Base-by-base conservation (phyloP, 2,888 invertebrate species). In the Stramonita haemastoma region DNA sequence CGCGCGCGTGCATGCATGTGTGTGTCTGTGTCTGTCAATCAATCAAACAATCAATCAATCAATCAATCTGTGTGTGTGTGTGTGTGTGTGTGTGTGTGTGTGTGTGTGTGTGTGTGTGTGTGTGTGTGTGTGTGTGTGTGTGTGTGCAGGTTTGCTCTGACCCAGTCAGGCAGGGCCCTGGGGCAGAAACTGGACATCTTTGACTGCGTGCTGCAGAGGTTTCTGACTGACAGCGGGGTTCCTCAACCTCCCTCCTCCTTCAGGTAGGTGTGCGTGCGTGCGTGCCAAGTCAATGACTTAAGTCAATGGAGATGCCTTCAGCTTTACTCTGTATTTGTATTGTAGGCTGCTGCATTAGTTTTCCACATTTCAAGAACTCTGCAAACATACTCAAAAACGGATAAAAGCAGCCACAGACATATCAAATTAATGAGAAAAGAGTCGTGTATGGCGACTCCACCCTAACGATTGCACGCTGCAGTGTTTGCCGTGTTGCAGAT, bases 81-180 rank as follows among this genome's bases (percentile, higher is more conserved):
- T n/a, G 26, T n/a, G 8, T 70, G 26, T 26, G 26, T 70, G 70
- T 26, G 22, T 8, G 19, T 19, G 19, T 8, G 8, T 70, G 19
- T 70, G 70, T 70, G 70, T 22, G 17, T 19, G n/a, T n/a, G n/a
- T n/a, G n/a, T n/a, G n/a, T 46, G 8, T 46, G n/a, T 46, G 46
- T 46, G 46, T 46, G 46, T 46, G 46, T n/a, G 46, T 46, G 46
- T 46, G 46, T 46, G 46, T 46, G 46, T n/a, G n/a, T n/a, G n/a
- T n/a, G n/a, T n/a, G n/a, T n/a, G 8, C 46, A 93, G 93, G 70
- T 93, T 91, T 91, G 91, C 92, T 19, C 87, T 93, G 86, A 92
- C 93, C 77, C 91, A 91, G 36, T 73, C 85, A 66, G 93, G 93
- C 46, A 90, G 91, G n/a, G 86, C 88, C 22, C 90, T 93, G 0